Evolutionary conservation across 2,888 invertebrate genomes (phyloP).

Genomic region (Tenthredo scrophulariae): DNA sequence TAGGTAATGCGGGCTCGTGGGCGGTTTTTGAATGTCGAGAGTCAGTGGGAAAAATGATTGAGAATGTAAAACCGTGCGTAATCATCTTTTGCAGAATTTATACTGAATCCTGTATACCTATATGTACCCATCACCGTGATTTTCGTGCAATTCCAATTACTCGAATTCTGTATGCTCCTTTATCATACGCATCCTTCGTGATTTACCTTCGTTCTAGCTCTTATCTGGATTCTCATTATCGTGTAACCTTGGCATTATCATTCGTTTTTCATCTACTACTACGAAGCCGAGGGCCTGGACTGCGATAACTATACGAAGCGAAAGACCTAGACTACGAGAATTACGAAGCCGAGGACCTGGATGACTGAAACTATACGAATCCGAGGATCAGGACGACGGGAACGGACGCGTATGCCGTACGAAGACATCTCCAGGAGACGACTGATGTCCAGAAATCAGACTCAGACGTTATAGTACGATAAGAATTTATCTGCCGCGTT

Average conservation of each 20-base stretch:
- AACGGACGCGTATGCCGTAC: too few species aligned
- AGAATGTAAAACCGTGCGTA: background rate
- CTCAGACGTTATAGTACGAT: too few species aligned
- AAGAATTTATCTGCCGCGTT: too few species aligned
- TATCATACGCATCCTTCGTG: background rate
- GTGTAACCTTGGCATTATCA: conserved; percentile 55
- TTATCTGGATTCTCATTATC: conserved; percentile 62
- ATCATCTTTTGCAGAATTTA: background rate
- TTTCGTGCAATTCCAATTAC: background rate
- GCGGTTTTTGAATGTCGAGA: too few species aligned
- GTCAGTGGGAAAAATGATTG: background rate
- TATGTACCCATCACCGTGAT: background rate
- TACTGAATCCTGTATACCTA: background rate
- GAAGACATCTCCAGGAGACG: too few species aligned
- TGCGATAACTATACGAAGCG: too few species aligned
- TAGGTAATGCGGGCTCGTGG: background rate
- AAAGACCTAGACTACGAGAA: too few species aligned
- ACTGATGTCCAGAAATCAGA: too few species aligned
- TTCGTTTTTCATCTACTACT: conserved; percentile 7
- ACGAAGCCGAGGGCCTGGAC: too few species aligned
- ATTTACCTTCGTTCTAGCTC: conserved; percentile 32
- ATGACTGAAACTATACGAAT: too few species aligned
- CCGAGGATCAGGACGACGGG: too few species aligned
- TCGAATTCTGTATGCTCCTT: background rate
- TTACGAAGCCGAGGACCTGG: too few species aligned